Percentiles rank a stretch among this genome's conserved stretches.
Evolutionary conservation across 2,888 invertebrate species (phyloP).

Genomic region (Caenorhabditis plicata): DNA sequence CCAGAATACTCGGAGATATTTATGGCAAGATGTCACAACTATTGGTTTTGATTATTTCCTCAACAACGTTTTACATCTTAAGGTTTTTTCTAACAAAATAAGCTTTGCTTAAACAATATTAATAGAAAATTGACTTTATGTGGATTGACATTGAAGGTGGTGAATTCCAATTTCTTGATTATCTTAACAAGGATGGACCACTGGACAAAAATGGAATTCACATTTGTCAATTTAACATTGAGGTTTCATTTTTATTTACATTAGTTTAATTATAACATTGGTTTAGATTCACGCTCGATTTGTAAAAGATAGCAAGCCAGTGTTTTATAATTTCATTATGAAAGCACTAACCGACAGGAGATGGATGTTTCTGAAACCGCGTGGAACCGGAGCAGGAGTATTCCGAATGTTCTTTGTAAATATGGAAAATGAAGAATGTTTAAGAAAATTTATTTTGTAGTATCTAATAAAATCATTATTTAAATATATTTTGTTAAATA

Average conservation of each 20-base stretch:
- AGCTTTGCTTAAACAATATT: neutral
- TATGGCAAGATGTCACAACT: conserved; percentile 21
- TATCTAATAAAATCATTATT: too few species aligned
- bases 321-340: conserved; percentile 3
- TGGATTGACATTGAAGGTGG: conserved; percentile 33
- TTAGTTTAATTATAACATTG: neutral
- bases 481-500: too few species aligned
- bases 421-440: neutral
- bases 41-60: conserved; percentile 23
- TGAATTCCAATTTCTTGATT: conserved; percentile 18
- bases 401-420: neutral
- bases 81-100: neutral
- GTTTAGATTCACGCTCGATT: conserved; percentile 5
- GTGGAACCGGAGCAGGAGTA: neutral
- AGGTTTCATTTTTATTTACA: neutral
- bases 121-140: conserved; percentile 15
- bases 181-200: conserved; percentile 18
- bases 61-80: conserved; percentile 1
- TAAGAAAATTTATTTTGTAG: neutral
- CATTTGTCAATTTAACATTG: conserved; percentile 31
- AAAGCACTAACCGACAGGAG: neutral
- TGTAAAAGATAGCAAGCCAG: neutral
- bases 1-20: conserved; percentile 13
- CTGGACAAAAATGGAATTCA: conserved; percentile 25
- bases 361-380: conserved; percentile 6